These are phyloP conservation scores for Axis porcinus DNA, from an alignment of 2,113 vertebrate genomes.

Conservation along the genomic window DNA sequence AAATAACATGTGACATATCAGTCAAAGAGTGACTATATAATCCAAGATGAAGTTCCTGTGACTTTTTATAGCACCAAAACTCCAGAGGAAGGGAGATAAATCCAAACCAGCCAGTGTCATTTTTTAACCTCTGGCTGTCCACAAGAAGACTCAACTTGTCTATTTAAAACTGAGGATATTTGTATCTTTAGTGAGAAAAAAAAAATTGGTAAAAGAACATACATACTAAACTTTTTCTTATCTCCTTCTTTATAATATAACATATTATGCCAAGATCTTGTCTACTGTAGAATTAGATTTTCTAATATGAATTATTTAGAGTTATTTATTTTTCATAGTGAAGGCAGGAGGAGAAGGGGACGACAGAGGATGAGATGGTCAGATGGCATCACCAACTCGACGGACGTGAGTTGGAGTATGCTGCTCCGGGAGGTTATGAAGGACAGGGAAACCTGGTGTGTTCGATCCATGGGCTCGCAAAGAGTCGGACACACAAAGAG, in stretches of 20 bases:
- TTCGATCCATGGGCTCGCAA: accelerated
- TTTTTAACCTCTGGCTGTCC: background rate
- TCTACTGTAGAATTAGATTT: background rate
- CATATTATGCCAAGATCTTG: background rate
- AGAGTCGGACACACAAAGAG: background rate
- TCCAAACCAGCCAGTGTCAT: background rate
- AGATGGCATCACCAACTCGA: background rate
- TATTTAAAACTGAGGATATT: background rate
- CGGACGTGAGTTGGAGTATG: background rate
- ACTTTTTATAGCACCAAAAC: slow-evolving; percentile 13
- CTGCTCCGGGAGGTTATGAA: background rate
- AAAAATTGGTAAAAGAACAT: background rate
- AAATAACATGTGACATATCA: background rate
- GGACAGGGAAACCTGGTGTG: background rate
- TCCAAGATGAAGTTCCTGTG: background rate
- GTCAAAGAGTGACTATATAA: background rate
- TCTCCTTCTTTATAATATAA: background rate
- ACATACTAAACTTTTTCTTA: background rate
- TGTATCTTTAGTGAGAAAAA: background rate
- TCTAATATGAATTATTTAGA: background rate
- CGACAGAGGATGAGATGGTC: background rate
- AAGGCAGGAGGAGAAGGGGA: background rate
- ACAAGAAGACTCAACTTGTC: background rate
- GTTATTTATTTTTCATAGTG: background rate
- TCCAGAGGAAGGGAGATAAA: background rate